These are phyloP conservation scores for Galeopsomyia nigrocyanea DNA, from an alignment of 2,888 invertebrate genomes.

Conservation along the genomic window DNA sequence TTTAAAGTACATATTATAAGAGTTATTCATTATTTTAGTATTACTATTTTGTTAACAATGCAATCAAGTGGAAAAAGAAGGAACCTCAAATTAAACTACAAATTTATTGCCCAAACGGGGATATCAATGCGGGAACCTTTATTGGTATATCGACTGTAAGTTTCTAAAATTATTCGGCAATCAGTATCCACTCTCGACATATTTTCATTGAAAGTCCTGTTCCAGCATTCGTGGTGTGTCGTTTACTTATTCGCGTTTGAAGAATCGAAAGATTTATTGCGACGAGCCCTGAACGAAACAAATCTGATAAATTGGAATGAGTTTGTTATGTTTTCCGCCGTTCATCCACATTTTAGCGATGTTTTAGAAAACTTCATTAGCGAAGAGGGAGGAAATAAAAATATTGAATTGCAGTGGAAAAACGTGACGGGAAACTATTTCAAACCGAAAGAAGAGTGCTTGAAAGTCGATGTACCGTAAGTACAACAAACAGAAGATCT, in stretches of 20 bases:
- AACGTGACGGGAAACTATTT: not conserved
- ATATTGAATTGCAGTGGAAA: not conserved
- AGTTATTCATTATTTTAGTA: slow-evolving; percentile 44
- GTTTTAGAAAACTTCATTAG: not conserved
- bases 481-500: not conserved
- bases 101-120: too few species aligned
- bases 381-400: not conserved
- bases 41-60: too few species aligned
- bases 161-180: too few species aligned
- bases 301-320: not conserved
- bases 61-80: too few species aligned
- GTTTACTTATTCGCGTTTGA: not conserved
- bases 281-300: not conserved
- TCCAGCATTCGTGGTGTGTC: too few species aligned
- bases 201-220: too few species aligned
- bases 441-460: slow-evolving; percentile 2
- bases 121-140: too few species aligned
- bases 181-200: too few species aligned
- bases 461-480: not conserved
- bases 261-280: slow-evolving; percentile 3
- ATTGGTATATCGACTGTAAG: too few species aligned
- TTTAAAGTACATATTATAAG: too few species aligned
- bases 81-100: too few species aligned
- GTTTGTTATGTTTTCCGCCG: not conserved
- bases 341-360: not conserved